Percentiles rank a stretch among this genome's conserved stretches.
Evolutionary conservation across 2,888 invertebrate genomes (phyloP).

Genomic region (Acanthacorydalis orientalis): DNA sequence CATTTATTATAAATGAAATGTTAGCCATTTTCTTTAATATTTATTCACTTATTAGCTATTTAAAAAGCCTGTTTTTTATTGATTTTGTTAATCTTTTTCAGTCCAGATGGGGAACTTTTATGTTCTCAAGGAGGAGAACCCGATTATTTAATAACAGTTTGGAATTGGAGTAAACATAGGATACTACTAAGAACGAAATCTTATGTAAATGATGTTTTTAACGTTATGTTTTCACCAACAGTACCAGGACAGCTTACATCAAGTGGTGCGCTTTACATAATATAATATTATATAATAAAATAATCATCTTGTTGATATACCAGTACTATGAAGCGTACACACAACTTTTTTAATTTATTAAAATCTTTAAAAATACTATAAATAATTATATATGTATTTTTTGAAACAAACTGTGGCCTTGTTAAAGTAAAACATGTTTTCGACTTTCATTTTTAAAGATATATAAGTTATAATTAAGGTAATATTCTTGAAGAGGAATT

Average conservation of each 20-base stretch:
- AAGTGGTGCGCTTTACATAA: constrained; percentile 41
- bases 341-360: no score
- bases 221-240: constrained; percentile 66
- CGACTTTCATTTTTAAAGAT: no score
- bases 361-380: no score
- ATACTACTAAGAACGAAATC: constrained; percentile 68
- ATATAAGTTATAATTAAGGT: no score
- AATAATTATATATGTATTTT: no score
- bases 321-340: no score
- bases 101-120: constrained; percentile 62
- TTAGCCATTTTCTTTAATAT: neutral
- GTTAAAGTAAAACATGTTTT: no score
- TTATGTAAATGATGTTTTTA: constrained; percentile 63
- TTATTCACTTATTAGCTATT: neutral
- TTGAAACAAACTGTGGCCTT: no score
- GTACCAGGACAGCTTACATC: constrained; percentile 66
- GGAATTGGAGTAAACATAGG: constrained; percentile 67
- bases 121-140: constrained; percentile 75
- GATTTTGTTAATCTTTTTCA: constrained; percentile 21
- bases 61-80: neutral
- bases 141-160: constrained; percentile 74
- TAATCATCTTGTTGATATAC: constrained; percentile 2
- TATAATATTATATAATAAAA: neutral
- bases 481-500: no score
- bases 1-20: neutral